phyloP scores from a whole-genome alignment of 2,888 invertebrate genomes.

The Aleiodes alternator region DNA sequence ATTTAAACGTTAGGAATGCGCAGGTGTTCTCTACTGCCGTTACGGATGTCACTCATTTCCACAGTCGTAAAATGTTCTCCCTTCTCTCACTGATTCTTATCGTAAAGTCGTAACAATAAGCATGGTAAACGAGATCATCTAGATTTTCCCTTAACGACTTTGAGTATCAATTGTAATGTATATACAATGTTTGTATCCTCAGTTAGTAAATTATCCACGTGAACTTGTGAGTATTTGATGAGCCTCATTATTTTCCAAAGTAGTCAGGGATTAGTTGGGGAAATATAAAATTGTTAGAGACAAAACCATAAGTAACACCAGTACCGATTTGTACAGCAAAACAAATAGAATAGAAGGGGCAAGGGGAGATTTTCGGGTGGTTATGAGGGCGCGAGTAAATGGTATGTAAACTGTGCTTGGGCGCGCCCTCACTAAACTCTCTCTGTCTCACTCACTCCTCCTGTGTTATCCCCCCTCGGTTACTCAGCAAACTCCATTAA shows the following conservation, averaged over 20 bases:
- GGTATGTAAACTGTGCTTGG: constrained; percentile 74
- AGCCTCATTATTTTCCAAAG: too few relatives aligned
- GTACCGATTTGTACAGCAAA: constrained; percentile 72
- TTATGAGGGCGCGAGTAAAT: constrained; percentile 73
- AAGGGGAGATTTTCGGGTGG: constrained; percentile 52
- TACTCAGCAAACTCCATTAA: constrained; percentile 75
- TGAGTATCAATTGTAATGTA: not conserved
- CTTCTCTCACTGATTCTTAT: constrained; percentile 9
- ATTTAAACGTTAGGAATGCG: too few relatives aligned
- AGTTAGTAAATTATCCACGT: too few relatives aligned
- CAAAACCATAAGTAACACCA: constrained; percentile 62
- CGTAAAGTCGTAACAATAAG: constrained; percentile 3
- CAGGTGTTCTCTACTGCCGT: not conserved
- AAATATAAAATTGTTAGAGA: constrained; percentile 40
- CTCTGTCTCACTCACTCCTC: constrained; percentile 9
- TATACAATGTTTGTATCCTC: not conserved
- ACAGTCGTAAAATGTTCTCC: not conserved
- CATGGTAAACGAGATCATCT: constrained; percentile 14
- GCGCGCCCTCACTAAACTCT: constrained; percentile 67
- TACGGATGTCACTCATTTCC: constrained; percentile 6
- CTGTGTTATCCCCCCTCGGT: constrained; percentile 53
- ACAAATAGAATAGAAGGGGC: constrained; percentile 67
- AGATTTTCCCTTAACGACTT: not conserved
- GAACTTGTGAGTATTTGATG: too few relatives aligned
- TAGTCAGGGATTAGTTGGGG: not conserved